These are phyloP conservation scores for Osmerus eperlanus DNA, from an alignment of 2,113 vertebrate species.

Conservation along the genomic window DNA sequence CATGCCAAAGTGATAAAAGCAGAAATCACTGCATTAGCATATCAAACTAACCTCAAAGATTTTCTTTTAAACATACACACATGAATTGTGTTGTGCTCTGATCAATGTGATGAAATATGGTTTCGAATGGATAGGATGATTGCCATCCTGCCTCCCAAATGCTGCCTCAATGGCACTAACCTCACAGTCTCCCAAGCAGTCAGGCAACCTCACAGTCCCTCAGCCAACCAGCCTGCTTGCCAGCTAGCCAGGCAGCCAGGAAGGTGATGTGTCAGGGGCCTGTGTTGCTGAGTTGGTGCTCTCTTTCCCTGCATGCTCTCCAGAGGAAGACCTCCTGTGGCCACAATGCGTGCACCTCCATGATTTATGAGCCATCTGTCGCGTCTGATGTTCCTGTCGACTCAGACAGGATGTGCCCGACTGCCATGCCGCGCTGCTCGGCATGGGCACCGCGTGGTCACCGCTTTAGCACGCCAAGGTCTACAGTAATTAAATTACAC, in stretches of 20 bases:
- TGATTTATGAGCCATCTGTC: slow-evolving; percentile 81
- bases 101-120: too few relatives aligned
- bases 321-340: slow-evolving; percentile 62
- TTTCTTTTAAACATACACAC: too few relatives aligned
- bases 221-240: neutral
- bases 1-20: too few relatives aligned
- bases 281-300: slow-evolving; percentile 38
- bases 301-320: slow-evolving; percentile 53
- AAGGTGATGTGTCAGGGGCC: slow-evolving; percentile 37
- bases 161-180: slow-evolving; percentile 34
- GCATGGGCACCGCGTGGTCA: slow-evolving; percentile 57
- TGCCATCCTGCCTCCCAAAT: neutral
- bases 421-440: slow-evolving; percentile 60
- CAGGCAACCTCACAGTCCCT: neutral
- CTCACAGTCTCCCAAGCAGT: neutral
- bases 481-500: slow-evolving; percentile 77
- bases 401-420: slow-evolving; percentile 71
- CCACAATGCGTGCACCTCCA: slow-evolving; percentile 59
- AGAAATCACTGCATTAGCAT: too few relatives aligned
- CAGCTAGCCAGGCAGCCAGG: slow-evolving; percentile 28
- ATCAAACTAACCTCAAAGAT: too few relatives aligned
- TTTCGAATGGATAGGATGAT: too few relatives aligned
- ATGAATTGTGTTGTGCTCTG: too few relatives aligned
- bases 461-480: slow-evolving; percentile 65
- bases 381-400: slow-evolving; percentile 71